Evolutionary conservation across 2,113 vertebrate species (phyloP).

Genomic region (Coreoperca whiteheadi): DNA sequence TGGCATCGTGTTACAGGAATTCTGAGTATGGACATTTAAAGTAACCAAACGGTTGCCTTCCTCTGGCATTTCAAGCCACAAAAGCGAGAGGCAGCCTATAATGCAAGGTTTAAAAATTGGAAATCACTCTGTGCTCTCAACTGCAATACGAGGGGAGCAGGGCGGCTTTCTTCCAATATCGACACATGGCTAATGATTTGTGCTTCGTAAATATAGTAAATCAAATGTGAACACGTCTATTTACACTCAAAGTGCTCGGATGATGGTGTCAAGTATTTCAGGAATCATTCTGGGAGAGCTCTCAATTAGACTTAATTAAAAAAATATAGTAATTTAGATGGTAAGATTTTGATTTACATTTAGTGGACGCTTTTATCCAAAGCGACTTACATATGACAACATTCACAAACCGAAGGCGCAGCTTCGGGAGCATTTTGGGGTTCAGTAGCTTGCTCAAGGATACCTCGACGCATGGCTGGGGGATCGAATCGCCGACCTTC

Average conservation of each 20-base stretch:
- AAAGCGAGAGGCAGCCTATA: not conserved
- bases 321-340: not conserved
- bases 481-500: too few species aligned
- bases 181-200: slow-evolving; percentile 4
- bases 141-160: not conserved
- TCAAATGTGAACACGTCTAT: not conserved
- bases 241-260: not conserved
- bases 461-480: too few species aligned
- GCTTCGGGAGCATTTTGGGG: too few species aligned
- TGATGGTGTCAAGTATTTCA: not conserved
- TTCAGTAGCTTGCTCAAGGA: too few species aligned
- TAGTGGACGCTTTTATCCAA: too few species aligned
- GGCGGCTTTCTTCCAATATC: not conserved
- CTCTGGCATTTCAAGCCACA: not conserved
- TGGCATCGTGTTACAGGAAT: not conserved
- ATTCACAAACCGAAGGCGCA: too few species aligned
- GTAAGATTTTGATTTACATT: not conserved
- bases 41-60: not conserved
- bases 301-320: not conserved
- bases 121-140: slow-evolving; percentile 1
- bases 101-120: not conserved
- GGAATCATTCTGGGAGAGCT: not conserved
- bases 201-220: not conserved
- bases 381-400: too few species aligned
- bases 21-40: not conserved